Percentiles rank a stretch among this genome's conserved stretches.
Conservation (phyloP, 1,140 invertebrate genomes). For the Monochamus saltuarius region DNA sequence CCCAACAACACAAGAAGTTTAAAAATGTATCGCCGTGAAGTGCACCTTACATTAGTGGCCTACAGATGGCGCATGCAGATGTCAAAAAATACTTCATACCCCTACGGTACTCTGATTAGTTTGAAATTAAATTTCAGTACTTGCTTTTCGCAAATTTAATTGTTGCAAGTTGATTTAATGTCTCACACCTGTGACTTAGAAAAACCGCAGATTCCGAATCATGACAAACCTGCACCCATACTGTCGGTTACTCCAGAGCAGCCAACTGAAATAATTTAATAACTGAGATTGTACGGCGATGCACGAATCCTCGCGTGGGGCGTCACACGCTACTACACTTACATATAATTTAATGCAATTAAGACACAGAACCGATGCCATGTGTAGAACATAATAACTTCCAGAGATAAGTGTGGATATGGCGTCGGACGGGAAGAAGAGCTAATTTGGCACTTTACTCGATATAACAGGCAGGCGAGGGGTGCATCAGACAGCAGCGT, state of each 20-base stretch:
- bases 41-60: too few species aligned
- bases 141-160: too few species aligned
- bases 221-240: too few species aligned
- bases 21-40: too few species aligned
- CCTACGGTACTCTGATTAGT: too few species aligned
- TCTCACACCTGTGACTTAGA: too few species aligned
- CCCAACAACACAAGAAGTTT: too few species aligned
- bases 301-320: not conserved
- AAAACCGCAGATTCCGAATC: too few species aligned
- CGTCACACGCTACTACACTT: constrained; percentile 6
- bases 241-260: not conserved
- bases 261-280: constrained; percentile 7
- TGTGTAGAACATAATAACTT: not conserved
- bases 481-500: constrained; percentile 3
- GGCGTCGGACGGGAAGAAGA: not conserved
- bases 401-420: not conserved
- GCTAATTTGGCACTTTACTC: constrained; percentile 9
- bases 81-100: too few species aligned
- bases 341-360: constrained; percentile 7
- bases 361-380: not conserved
- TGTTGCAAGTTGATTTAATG: too few species aligned
- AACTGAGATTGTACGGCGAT: not conserved
- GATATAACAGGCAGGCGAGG: not conserved
- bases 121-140: too few species aligned
- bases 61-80: too few species aligned